Evolutionary conservation across 2,888 invertebrate genomes (phyloP).

Genomic region (Drosophila sordidapex): DNA sequence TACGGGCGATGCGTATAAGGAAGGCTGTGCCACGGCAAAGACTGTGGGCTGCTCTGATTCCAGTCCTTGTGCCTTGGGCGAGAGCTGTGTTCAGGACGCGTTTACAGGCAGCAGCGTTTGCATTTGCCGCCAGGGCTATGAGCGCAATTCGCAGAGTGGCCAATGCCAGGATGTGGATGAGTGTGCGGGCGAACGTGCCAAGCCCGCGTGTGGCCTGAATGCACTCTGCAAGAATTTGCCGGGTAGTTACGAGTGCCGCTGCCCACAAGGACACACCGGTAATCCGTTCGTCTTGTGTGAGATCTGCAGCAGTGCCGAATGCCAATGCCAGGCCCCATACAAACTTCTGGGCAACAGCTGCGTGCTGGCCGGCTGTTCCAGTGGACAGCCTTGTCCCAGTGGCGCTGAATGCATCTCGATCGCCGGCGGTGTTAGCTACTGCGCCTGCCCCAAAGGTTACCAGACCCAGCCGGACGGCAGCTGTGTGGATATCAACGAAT

Average conservation of each 20-base stretch:
- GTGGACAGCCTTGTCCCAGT: constrained; percentile 91
- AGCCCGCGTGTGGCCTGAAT: constrained; percentile 93
- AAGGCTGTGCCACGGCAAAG: constrained; percentile 90
- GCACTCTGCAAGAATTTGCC: constrained; percentile 96
- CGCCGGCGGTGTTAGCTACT: constrained; percentile 95
- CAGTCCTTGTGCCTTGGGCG: constrained; percentile 93
- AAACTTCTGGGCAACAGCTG: constrained; percentile 93
- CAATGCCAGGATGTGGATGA: constrained; percentile 95
- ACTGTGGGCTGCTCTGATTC: constrained; percentile 89
- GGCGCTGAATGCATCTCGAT: constrained; percentile 96
- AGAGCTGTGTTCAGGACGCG: constrained; percentile 93
- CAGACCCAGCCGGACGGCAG: constrained; percentile 91
- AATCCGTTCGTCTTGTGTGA: constrained; percentile 95
- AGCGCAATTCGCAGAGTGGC: constrained; percentile 90
- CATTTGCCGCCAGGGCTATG: constrained; percentile 94
- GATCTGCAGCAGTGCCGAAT: constrained; percentile 92
- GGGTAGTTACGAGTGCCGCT: constrained; percentile 96
- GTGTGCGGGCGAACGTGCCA: constrained; percentile 90
- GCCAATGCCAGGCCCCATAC: constrained; percentile 95
- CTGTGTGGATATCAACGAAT: constrained; percentile 94
- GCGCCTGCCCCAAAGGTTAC: constrained; percentile 95
- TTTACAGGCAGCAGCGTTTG: constrained; percentile 92
- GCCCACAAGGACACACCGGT: constrained; percentile 94
- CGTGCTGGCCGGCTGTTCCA: constrained; percentile 93
- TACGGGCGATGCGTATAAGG: constrained; percentile 91